Evolutionary conservation across 2,888 invertebrate genomes (phyloP).

Genomic region (Esperia sulphurella): DNA sequence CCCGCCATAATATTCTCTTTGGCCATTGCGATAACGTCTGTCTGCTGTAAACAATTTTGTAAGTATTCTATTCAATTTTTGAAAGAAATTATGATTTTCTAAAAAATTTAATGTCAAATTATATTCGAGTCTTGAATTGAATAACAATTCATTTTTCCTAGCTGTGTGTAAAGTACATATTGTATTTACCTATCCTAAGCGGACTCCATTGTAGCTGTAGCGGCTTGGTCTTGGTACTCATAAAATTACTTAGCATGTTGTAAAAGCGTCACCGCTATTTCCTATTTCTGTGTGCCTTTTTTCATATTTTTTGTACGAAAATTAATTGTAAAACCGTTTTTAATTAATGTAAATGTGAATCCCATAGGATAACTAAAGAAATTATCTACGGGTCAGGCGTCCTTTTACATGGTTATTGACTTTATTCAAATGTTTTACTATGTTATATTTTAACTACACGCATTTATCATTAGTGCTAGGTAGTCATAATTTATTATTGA

Average conservation of each 20-base stretch:
- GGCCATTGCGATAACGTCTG: conserved; percentile 45
- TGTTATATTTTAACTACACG: background rate
- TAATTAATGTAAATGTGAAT: background rate
- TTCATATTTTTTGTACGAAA: background rate
- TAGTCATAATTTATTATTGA: background rate
- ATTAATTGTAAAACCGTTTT: background rate
- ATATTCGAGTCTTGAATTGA: background rate
- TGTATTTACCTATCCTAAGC: conserved; percentile 26
- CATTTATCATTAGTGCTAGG: background rate
- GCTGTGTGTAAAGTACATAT: conserved; percentile 2
- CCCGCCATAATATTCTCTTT: conserved; percentile 68
- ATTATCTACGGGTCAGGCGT: conserved; percentile 28
- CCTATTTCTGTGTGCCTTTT: background rate
- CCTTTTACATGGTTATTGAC: conserved; percentile 45
- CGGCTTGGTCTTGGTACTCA: conserved; percentile 47
- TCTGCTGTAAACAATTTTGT: conserved; percentile 70
- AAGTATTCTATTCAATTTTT: conserved; percentile 41
- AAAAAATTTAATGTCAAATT: background rate
- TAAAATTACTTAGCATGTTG: conserved; percentile 1
- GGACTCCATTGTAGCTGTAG: conserved; percentile 50
- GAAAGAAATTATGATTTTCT: background rate
- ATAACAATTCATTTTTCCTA: background rate
- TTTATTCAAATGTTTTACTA: conserved; percentile 21
- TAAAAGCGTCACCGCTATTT: background rate
- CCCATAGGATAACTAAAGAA: conserved; percentile 9